phyloP scores from a whole-genome alignment of 2,797 vertebrate species.

The Vespertilio murinus region DNA sequence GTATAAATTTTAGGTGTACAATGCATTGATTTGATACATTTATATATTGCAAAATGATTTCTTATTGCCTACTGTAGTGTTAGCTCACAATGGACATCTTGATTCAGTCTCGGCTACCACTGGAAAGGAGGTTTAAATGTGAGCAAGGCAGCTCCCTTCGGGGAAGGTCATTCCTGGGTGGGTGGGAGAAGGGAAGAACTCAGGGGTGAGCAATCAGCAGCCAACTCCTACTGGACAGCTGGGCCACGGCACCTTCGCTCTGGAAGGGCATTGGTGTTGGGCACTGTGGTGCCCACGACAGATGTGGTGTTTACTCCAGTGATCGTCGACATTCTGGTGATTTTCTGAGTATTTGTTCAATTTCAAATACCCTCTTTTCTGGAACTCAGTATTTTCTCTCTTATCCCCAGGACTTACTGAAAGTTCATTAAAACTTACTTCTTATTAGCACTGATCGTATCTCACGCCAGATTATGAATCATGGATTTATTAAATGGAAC shows the following conservation, averaged over 20 bases:
- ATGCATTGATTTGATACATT: background rate
- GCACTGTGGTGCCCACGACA: fast-evolving
- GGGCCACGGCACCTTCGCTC: fast-evolving
- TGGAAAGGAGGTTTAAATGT: background rate
- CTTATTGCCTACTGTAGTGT: background rate
- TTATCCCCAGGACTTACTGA: background rate
- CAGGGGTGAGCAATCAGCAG: no score
- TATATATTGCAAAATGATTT: background rate
- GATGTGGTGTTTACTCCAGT: background rate
- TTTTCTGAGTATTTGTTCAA: background rate
- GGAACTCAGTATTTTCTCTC: background rate
- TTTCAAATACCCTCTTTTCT: background rate
- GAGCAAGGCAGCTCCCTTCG: background rate
- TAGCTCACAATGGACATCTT: background rate
- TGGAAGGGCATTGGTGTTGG: background rate
- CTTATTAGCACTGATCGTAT: background rate
- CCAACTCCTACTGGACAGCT: background rate
- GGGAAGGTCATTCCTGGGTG: background rate
- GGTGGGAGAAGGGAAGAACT: background rate
- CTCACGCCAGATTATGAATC: background rate
- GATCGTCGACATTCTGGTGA: background rate
- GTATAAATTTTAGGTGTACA: background rate
- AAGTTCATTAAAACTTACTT: background rate
- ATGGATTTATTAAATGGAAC: background rate
- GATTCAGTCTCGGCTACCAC: background rate